These are phyloP conservation scores for Cebidichthys violaceus DNA, from an alignment of 2,113 vertebrate species.

Conservation along the genomic window DNA sequence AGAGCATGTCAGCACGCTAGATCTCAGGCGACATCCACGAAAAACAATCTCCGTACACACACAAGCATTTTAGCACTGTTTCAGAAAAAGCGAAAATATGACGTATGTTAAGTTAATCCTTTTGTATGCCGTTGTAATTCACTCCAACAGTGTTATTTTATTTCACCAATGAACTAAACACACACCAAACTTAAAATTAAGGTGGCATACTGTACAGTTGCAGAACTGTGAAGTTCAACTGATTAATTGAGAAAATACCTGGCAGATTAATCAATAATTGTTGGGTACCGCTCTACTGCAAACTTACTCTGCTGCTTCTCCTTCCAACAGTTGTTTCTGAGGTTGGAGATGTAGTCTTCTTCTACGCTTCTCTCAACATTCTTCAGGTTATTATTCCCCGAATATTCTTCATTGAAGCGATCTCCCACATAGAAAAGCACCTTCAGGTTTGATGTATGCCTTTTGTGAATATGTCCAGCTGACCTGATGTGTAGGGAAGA, in stretches of 20 bases:
- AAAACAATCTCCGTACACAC: too few species aligned
- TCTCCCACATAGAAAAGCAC: constrained; percentile 96
- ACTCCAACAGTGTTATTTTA: background rate
- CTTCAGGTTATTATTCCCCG: constrained; percentile 88
- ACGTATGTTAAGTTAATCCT: background rate
- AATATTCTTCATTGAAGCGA: constrained; percentile 95
- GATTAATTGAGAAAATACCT: background rate
- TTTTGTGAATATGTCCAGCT: constrained; percentile 82
- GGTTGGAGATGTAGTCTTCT: constrained; percentile 96
- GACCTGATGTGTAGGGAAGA: constrained; percentile 67
- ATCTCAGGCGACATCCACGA: background rate
- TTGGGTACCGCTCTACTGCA: too few species aligned
- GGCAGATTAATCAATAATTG: background rate
- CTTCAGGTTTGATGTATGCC: constrained; percentile 90
- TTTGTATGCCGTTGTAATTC: background rate
- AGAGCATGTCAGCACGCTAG: background rate
- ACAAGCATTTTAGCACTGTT: too few species aligned
- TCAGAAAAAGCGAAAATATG: background rate
- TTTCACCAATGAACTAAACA: background rate
- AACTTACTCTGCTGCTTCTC: constrained; percentile 97
- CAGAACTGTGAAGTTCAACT: background rate
- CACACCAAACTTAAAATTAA: background rate
- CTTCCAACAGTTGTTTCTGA: constrained; percentile 99
- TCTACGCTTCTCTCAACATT: constrained; percentile 95
- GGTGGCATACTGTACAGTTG: background rate